Evolutionary conservation across 2,797 vertebrate species (phyloP).

Genomic region (Clamator glandarius): DNA sequence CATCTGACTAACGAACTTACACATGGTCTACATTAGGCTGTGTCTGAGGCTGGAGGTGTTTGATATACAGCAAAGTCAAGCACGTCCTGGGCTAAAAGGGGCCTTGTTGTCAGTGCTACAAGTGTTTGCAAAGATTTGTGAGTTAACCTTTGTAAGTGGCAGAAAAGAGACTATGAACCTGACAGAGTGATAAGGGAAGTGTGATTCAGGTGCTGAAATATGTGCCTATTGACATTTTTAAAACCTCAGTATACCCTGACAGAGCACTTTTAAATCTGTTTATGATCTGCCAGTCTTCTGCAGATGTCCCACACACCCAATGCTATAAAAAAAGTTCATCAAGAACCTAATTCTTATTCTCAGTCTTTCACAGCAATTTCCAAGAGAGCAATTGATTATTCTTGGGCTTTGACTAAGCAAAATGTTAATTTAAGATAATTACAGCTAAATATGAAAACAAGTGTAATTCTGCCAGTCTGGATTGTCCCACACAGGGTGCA

Average conservation of each 20-base stretch:
- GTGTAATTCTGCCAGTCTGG: neutral
- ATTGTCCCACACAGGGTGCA: neutral
- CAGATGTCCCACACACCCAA: neutral
- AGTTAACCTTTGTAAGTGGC: neutral
- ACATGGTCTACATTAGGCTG: neutral
- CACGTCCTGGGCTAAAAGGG: neutral
- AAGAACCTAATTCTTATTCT: neutral
- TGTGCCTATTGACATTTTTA: neutral
- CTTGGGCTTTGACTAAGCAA: neutral
- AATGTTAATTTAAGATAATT: neutral
- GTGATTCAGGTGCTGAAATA: neutral
- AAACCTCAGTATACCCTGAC: neutral
- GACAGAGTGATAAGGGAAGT: neutral
- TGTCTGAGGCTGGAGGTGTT: neutral
- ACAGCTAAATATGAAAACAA: neutral
- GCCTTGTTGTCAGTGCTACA: neutral
- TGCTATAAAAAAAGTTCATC: neutral
- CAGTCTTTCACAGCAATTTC: neutral
- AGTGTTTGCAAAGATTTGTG: neutral
- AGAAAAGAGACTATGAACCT: neutral
- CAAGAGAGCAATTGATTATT: neutral
- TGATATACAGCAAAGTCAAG: neutral
- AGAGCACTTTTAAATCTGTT: neutral
- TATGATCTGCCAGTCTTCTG: neutral
- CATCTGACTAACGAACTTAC: neutral